Conservation (phyloP, 1,140 invertebrate genomes). For the Drosophila sp. region DNA sequence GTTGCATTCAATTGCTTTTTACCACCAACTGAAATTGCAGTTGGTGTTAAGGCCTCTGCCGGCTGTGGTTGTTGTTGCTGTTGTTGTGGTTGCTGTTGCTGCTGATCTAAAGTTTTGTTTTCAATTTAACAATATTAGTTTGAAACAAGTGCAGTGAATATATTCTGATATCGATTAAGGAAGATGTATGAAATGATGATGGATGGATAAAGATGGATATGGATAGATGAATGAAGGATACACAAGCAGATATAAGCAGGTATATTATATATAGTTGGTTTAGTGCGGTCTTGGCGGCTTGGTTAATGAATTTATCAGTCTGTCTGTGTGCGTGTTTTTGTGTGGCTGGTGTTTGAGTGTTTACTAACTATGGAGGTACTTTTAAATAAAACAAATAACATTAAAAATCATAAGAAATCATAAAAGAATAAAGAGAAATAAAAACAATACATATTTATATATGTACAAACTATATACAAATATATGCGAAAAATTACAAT, state of each 20-base stretch:
- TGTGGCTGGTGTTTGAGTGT: slow-evolving; percentile 75
- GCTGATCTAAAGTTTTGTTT: slow-evolving; percentile 72
- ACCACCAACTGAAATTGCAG: slow-evolving; percentile 42
- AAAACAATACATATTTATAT: slow-evolving; percentile 21
- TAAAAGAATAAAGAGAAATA: slow-evolving; percentile 16
- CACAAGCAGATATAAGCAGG: slow-evolving; percentile 25
- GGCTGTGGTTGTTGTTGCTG: slow-evolving; percentile 49
- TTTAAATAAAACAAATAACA: slow-evolving; percentile 19
- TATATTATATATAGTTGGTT: slow-evolving; percentile 30
- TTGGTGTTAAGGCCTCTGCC: slow-evolving; percentile 63
- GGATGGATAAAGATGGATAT: slow-evolving; percentile 13
- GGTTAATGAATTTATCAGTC: slow-evolving; percentile 7
- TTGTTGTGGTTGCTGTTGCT: slow-evolving; percentile 48
- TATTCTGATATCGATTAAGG: slow-evolving; percentile 37
- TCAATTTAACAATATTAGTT: slow-evolving; percentile 51
- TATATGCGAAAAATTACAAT: background rate
- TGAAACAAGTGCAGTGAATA: slow-evolving; percentile 49
- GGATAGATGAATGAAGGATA: slow-evolving; percentile 18
- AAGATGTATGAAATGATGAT: slow-evolving; percentile 14
- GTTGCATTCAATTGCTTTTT: slow-evolving; percentile 74
- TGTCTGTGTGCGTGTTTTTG: slow-evolving; percentile 26
- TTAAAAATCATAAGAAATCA: slow-evolving; percentile 13
- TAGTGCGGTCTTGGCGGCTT: slow-evolving; percentile 18
- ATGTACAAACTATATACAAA: slow-evolving; percentile 15
- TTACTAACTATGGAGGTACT: slow-evolving; percentile 34